Evolutionary conservation across 1,140 invertebrate genomes (phyloP).

Genomic region (Antheraea pernyi): DNA sequence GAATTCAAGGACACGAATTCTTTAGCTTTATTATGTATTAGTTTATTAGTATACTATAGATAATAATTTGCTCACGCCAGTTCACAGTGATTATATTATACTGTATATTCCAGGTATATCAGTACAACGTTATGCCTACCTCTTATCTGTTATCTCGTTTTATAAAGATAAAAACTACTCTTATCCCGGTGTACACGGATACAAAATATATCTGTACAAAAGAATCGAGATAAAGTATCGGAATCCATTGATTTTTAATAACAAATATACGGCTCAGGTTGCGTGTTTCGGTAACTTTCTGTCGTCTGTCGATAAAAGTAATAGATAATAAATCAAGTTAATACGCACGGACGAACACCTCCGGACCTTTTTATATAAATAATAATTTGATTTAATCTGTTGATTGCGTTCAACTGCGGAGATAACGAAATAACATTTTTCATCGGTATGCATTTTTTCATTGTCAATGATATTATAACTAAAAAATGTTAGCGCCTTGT

Average conservation of each 20-base stretch:
- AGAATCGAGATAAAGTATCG: not conserved
- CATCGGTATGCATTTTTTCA: not conserved
- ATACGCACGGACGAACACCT: slow-evolving; percentile 28
- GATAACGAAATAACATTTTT: not conserved
- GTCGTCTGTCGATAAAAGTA: slow-evolving; percentile 50
- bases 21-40: too few species aligned
- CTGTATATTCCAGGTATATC: not conserved
- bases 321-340: slow-evolving; percentile 61
- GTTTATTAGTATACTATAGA: too few species aligned
- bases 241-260: not conserved
- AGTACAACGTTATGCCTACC: not conserved
- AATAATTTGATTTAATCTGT: slow-evolving; percentile 42
- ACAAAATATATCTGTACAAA: not conserved
- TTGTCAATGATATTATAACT: too few species aligned
- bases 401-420: slow-evolving; percentile 18
- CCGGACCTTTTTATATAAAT: slow-evolving; percentile 39
- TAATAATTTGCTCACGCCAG: slow-evolving; percentile 10
- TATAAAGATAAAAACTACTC: slow-evolving; percentile 49
- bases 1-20: too few species aligned
- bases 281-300: slow-evolving; percentile 25
- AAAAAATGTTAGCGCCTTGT: too few species aligned
- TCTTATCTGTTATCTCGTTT: slow-evolving; percentile 63
- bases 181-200: slow-evolving; percentile 14
- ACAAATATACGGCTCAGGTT: not conserved
- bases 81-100: slow-evolving; percentile 14